Percentiles rank a stretch among this genome's conserved stretches.
Evolutionary conservation across 2,113 vertebrate genomes (phyloP).

Genomic region (Spilogale gracilis): DNA sequence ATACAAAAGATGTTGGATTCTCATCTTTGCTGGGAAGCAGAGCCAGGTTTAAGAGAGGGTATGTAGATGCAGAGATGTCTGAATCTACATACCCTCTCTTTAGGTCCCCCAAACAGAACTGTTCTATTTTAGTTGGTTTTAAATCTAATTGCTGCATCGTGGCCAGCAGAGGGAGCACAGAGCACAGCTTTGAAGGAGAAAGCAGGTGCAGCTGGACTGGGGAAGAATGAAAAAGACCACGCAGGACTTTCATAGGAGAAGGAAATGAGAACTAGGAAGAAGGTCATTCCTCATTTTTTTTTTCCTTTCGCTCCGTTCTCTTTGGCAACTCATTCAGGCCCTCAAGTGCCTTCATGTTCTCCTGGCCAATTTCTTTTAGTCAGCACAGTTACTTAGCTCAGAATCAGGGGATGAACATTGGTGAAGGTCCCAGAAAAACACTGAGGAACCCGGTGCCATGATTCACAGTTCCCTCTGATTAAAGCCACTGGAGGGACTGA

Average conservation of each 20-base stretch:
- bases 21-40: background rate
- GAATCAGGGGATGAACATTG: background rate
- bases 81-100: background rate
- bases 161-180: constrained; percentile 79
- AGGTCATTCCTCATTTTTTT: background rate
- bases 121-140: background rate
- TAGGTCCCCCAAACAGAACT: background rate
- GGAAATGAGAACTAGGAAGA: background rate
- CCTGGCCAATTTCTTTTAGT: background rate
- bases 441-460: background rate
- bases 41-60: background rate
- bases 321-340: background rate
- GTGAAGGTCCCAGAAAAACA: background rate
- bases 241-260: background rate
- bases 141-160: background rate
- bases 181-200: constrained; percentile 70
- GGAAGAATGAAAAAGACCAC: background rate
- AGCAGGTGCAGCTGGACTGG: background rate
- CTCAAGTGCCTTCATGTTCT: background rate
- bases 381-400: background rate
- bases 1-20: background rate
- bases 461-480: background rate
- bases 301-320: background rate
- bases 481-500: background rate
- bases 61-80: background rate